A percentile compares a stretch with the other conserved stretches of the same genome.
Conservation (phyloP, 1,140 invertebrate species). For the Elysia chlorotica region DNA sequence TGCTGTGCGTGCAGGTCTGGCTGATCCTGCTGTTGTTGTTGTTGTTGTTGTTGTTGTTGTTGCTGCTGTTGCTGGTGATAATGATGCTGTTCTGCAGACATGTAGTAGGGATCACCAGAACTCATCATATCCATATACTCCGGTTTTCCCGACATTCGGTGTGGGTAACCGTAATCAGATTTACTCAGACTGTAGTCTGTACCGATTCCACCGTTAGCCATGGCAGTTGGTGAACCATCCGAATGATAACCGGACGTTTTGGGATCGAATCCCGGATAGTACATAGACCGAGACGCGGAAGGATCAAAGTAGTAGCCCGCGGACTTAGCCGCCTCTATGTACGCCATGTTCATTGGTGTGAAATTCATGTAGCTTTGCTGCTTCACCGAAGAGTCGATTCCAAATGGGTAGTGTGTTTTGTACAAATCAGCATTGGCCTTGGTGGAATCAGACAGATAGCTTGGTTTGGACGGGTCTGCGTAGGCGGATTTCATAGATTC, state of each 20-base stretch:
- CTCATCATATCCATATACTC: constrained; percentile 11
- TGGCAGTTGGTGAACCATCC: background rate
- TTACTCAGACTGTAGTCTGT: background rate
- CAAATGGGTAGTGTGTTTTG: constrained; percentile 1
- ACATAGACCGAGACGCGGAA: background rate
- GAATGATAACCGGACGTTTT: background rate
- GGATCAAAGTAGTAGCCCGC: constrained; percentile 15
- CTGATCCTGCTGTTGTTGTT: too few species aligned
- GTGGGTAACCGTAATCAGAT: constrained; percentile 7
- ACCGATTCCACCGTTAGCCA: background rate
- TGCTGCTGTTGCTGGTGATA: too few species aligned
- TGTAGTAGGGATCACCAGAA: constrained; percentile 7
- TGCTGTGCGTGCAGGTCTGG: too few species aligned
- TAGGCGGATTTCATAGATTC: too few species aligned
- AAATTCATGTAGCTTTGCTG: too few species aligned
- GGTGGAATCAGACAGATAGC: too few species aligned
- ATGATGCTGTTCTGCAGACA: too few species aligned
- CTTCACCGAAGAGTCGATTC: too few species aligned
- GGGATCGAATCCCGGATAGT: background rate
- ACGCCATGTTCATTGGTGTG: constrained; percentile 14
- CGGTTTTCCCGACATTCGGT: background rate
- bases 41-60: too few species aligned
- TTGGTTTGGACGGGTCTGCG: too few species aligned
- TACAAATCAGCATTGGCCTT: background rate
- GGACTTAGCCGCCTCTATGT: constrained; percentile 13